phyloP scores from a whole-genome alignment of 1,140 invertebrate species.

The Tetramorium parvispinum region DNA sequence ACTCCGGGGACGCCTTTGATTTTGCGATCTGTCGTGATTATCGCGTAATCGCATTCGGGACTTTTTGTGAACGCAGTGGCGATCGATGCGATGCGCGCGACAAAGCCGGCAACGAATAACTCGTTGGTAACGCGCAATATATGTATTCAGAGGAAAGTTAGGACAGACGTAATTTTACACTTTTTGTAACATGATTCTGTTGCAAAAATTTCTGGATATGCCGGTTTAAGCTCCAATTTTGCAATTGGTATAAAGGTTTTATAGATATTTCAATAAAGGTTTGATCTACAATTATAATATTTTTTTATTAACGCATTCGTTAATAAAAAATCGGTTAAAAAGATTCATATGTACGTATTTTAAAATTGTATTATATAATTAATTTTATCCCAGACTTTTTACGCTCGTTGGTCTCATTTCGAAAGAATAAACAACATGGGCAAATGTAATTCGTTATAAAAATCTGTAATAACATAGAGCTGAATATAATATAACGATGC shows the following conservation, averaged over 20 bases:
- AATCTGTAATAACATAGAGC: constrained; percentile 23
- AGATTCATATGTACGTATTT: not conserved
- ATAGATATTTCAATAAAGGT: not conserved
- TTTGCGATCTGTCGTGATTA: constrained; percentile 43
- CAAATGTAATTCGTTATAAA: constrained; percentile 36
- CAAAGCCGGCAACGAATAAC: not conserved
- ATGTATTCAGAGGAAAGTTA: not conserved
- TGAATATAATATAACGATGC: constrained; percentile 22
- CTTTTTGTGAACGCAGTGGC: constrained; percentile 32
- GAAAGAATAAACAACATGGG: constrained; percentile 26
- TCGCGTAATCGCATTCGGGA: constrained; percentile 53
- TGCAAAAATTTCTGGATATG: constrained; percentile 7
- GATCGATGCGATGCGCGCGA: constrained; percentile 9
- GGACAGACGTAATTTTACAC: not conserved
- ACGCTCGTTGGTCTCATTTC: constrained; percentile 3
- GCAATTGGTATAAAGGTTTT: not conserved
- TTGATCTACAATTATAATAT: not conserved
- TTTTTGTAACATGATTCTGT: constrained; percentile 7
- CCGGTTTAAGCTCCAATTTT: constrained; percentile 10
- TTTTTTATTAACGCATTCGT: not conserved
- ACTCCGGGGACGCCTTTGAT: constrained; percentile 59
- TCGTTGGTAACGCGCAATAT: constrained; percentile 1
- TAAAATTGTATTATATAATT: constrained; percentile 22
- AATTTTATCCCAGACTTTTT: constrained; percentile 16
- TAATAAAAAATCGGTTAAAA: no score